Evolutionary conservation across 2,113 vertebrate species (phyloP).

Genomic region (Osmerus mordax): DNA sequence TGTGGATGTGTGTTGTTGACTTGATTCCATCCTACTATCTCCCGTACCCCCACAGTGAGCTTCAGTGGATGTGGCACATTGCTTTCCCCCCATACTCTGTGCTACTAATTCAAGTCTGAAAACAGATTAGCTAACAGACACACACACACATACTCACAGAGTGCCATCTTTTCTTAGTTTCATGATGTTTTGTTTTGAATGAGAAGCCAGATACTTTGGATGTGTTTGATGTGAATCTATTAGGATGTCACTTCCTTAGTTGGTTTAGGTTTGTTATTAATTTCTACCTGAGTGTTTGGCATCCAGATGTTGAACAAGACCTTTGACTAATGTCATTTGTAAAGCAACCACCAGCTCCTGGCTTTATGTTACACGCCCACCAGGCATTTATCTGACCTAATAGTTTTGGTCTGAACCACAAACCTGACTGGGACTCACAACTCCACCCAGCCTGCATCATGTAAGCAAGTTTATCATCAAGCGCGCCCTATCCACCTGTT

Average conservation of each 20-base stretch:
- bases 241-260: background rate
- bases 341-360: background rate
- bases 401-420: too few relatives aligned
- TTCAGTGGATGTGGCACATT: constrained; percentile 21
- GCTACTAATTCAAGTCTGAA: constrained; percentile 12
- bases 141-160: background rate
- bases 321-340: background rate
- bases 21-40: constrained; percentile 12
- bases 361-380: too few relatives aligned
- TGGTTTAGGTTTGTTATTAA: background rate
- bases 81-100: constrained; percentile 7
- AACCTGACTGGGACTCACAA: too few relatives aligned
- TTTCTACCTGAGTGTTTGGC: background rate
- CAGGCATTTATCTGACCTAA: too few relatives aligned
- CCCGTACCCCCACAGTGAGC: constrained; percentile 5
- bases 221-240: background rate
- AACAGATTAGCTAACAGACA: background rate
- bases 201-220: background rate
- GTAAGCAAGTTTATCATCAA: too few relatives aligned
- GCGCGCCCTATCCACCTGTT: too few relatives aligned
- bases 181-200: background rate
- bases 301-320: background rate
- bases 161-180: background rate
- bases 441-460: too few relatives aligned
- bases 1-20: constrained; percentile 30